Base-by-base conservation (phyloP, 1,140 invertebrate species). In the Nymphalis io region DNA sequence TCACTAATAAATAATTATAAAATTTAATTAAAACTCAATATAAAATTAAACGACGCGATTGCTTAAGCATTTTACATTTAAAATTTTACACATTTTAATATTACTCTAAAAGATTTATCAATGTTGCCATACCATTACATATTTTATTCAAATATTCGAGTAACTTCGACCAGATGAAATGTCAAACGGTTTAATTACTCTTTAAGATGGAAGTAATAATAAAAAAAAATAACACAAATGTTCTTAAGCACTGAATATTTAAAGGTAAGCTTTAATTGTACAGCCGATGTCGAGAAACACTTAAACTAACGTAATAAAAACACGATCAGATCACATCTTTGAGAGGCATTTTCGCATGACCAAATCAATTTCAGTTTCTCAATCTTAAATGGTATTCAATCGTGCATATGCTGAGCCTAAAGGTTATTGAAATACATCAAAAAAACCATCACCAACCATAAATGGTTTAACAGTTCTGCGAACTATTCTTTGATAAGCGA, bases 401-500 rank as follows among this genome's bases (percentile, higher is more conserved):
- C 27, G n/a, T 21, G 57, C 38, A 8, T 10, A 1, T 11, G 3
- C 5, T 33, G 13, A 11, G 27, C 57, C 27, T 59, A 39, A 59
- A 59, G 57, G 57, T 18, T 59, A 59, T 55, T 27, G 51, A 55
- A 55, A 27, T 23, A 15, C 23, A 27, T 10, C n/a, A 20, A n/a
- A 59, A 59, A 59, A 59, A 59, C 21, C 10, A 8, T 55, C 51
- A 1, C 2, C 13, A 0, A 6, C 51, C 51, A 0, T 39, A 59
- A 39, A 39, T 1, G 16, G 38, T 12, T 38, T 64, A 10, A 20
- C 48, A 61, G 6, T 55, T 68, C 46, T 68, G 39, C 48, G 38
- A 10, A 39, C 21, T 68, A 33, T 16, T 87, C 86, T 85, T 75
- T 83, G 83, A 33, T 38, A 61, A 46, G 72, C 69, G 72, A 60